Base-by-base conservation (phyloP, 2,113 vertebrate genomes). In the Pseudopipra pipra region DNA sequence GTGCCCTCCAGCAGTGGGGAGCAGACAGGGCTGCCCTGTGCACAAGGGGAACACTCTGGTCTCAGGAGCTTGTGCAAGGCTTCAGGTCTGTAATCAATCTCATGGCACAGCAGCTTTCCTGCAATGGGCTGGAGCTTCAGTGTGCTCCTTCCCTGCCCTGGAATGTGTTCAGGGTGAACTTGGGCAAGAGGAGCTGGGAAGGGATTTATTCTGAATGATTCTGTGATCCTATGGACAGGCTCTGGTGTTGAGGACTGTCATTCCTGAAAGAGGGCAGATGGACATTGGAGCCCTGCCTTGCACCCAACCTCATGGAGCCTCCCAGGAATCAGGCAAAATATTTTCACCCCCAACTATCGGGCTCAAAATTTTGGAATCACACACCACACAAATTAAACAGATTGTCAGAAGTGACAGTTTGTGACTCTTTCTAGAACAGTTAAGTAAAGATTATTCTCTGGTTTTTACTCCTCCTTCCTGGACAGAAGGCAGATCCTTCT, bases 161-260 rank as follows among this genome's bases (percentile, higher is more conserved):
- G 28, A 27, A 74, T 18, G 14, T 2, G 7, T 28, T 67, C 18
- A 28, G 35, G 67, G 49, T 31, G 39, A 41, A 25, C 9, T 5
- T 2, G 27, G 55, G 14, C n/a, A 46, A 51, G 33, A 72, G 39
- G 13, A 54, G 23, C 24, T 70, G 28, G 54, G 46, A 52, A 41
- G 31, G 14, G n/a, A 9, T 0, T 0, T 25, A 5, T 63, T 33
- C 35, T 35, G 1, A 67, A 35, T 33, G 31, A 23, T 63, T 62
- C 41, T 19, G 8, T 31, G 39, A 7, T 70, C 31, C 62, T 21
- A 18, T 1, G 39, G 81, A 22, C 6, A 51, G 23, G 37, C 11
- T 12, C 12, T 49, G 46, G 25, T 74, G 78, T 12, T 15, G 28
- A 33, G 37, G 24, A 13, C 5, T 85, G 47, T 28, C 65, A 27